Evolutionary conservation across 2,888 invertebrate species (phyloP), one percentile per base, ranked within the genome.

Genomic region (Epinotia nisella): DNA sequence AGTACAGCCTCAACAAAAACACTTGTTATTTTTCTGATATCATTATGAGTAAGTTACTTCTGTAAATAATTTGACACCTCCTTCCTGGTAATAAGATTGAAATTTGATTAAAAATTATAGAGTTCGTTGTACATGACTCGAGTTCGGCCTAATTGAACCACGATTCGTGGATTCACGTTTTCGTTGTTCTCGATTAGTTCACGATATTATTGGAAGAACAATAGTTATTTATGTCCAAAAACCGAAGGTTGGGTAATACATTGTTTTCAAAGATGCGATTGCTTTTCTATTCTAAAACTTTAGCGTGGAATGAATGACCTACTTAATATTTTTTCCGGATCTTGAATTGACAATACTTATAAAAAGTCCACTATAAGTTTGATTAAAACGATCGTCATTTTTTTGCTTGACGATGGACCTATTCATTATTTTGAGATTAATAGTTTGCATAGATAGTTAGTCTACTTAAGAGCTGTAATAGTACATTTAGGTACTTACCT

Each of bases 131-230:
- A 51, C 29, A 53, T 45, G 35, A 51, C 64, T 53, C 17, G 21
- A 55, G 17, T 53, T 51, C 51, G 11, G 62, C 3, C n/a, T 68
- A 72, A 73, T 73, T 73, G 69, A 59, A 39, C 24, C 73, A 73
- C 73, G 73, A 73, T 29, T 53, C 53, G 39, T 29, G 58, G 69
- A 73, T 64, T 64, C 73, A 73, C 73, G 73, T 69, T 73, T 73
- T 69, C 15, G 67, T 61, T 17, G 68, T 68, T 73, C 56, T 53
- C 41, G 58, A 73, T 69, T 64, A 51, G 64, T 69, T 73, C 73
- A 73, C 69, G 68, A 53, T 59, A 62, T 68, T 71, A 60, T n/a
- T 53, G 17, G 17, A n/a, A 29, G 53, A 67, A 73, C 73, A 73
- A 73, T 59, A 35, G 69, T 39, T 56, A 60, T 71, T 65, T 39